phyloP scores from a whole-genome alignment of 2,113 vertebrate genomes.

The Phaethon lepturus region DNA sequence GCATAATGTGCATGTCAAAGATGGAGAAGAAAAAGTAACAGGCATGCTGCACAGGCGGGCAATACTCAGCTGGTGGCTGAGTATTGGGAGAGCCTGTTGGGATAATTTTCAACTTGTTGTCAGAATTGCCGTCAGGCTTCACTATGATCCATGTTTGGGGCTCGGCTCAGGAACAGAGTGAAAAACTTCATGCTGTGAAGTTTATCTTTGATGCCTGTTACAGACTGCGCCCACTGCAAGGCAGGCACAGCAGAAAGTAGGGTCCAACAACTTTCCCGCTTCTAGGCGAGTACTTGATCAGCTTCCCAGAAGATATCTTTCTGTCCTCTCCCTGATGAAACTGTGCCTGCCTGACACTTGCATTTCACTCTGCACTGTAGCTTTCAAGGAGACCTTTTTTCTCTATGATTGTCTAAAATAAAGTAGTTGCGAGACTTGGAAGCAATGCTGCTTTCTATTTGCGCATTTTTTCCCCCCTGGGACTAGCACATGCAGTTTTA shows the following conservation, averaged over 20 bases:
- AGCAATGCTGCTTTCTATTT: not conserved
- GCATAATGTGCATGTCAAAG: not conserved
- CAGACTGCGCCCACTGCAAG: not conserved
- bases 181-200: not conserved
- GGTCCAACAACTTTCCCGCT: not conserved
- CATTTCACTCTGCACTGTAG: not conserved
- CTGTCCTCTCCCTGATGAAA: not conserved
- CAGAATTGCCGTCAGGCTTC: conserved; percentile 10
- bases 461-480: fast-evolving
- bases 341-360: not conserved
- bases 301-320: not conserved
- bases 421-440: not conserved
- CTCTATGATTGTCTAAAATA: not conserved
- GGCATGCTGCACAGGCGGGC: not conserved
- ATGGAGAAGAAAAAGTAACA: not conserved
- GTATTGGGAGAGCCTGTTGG: not conserved
- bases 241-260: not conserved
- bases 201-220: not conserved
- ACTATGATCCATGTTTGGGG: not conserved
- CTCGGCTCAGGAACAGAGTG: not conserved
- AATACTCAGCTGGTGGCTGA: not conserved
- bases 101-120: not conserved
- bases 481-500: not conserved
- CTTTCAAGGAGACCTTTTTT: not conserved
- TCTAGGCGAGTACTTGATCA: not conserved